Base-by-base conservation (phyloP, 2,797 vertebrate genomes). In the Myotis planiceps region DNA sequence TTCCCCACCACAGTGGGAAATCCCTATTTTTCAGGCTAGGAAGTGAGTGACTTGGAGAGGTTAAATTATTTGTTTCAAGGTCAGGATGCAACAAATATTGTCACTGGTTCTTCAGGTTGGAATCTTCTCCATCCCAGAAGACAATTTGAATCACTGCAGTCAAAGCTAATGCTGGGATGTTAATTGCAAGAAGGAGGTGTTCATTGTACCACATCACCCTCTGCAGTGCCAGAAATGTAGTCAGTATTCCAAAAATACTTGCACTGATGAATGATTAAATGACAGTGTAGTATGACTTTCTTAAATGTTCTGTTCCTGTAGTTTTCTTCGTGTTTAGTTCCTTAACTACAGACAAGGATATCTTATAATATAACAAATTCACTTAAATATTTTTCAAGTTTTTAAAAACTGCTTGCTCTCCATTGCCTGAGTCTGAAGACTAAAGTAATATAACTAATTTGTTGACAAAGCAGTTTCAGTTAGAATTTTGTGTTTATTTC, bases 271-370 rank as follows among this genome's bases (percentile, higher is more conserved):
- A n/a, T 76, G 45, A 75, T 69, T 76, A 69, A 85, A 78, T 72
- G 34, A 53, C 47, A 79, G 13, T 37, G 19, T 37, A 75, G 23
- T 39, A 13, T 58, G 37, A 34, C 51, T 92, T 84, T 74, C 82
- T 89, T 65, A 66, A n/a, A 6, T 95, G 4, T 75, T 60, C 49
- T 58, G 3, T 34, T 83, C 47, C 39, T 87, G 29, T 92, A 10
- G 15, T 42, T 95, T 88, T 92, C 55, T 82, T 96, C 79, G 42
- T 94, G 58, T 72, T 94, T 85, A 78, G 87, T 92, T 97, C 85
- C 39, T 85, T 94, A 88, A 51, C 21, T 55, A 87, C 37, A 42
- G 32, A 51, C 14, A 71, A 93, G 82, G 32, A 75, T 49, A 39
- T 6, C 34, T 1, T 85, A 42, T 78, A 23, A 34, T 32, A 27